These are phyloP conservation scores for Lichenostomus cassidix DNA, from an alignment of 2,113 vertebrate genomes.

Conservation along the genomic window DNA sequence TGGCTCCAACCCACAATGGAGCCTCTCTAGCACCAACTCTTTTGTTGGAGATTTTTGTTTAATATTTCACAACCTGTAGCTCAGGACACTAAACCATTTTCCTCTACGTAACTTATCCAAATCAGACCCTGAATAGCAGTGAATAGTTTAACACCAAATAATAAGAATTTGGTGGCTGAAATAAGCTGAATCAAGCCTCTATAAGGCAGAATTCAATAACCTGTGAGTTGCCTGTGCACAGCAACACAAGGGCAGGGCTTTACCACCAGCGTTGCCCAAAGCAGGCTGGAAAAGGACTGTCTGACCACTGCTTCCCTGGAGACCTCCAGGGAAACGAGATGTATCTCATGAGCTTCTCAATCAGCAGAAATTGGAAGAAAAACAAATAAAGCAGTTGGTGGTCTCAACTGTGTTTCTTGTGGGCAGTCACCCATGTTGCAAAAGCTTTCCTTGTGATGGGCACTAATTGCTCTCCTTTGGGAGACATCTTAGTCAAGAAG, in stretches of 20 bases:
- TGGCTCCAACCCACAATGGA: neutral
- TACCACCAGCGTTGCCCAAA: neutral
- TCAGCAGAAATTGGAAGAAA: constrained; percentile 52
- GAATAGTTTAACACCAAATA: neutral
- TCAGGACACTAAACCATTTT: neutral
- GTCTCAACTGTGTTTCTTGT: constrained; percentile 18
- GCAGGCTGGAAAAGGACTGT: neutral
- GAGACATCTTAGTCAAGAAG: neutral
- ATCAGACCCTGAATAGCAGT: neutral
- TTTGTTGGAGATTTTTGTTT: neutral
- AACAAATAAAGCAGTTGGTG: constrained; percentile 53
- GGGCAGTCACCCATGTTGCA: constrained; percentile 36
- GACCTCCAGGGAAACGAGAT: constrained; percentile 6
- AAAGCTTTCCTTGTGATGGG: constrained; percentile 21
- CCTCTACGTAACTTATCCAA: neutral
- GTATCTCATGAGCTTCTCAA: constrained; percentile 37
- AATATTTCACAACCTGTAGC: neutral
- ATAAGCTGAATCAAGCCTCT: neutral
- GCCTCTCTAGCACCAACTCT: neutral
- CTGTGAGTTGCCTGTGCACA: neutral
- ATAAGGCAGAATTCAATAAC: neutral
- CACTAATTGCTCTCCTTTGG: constrained; percentile 4
- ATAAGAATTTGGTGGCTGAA: neutral
- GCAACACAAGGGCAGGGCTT: neutral
- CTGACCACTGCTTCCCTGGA: neutral